Base-by-base conservation (phyloP, 2,888 invertebrate species). In the Imbricaverruca yamaguchii region DNA sequence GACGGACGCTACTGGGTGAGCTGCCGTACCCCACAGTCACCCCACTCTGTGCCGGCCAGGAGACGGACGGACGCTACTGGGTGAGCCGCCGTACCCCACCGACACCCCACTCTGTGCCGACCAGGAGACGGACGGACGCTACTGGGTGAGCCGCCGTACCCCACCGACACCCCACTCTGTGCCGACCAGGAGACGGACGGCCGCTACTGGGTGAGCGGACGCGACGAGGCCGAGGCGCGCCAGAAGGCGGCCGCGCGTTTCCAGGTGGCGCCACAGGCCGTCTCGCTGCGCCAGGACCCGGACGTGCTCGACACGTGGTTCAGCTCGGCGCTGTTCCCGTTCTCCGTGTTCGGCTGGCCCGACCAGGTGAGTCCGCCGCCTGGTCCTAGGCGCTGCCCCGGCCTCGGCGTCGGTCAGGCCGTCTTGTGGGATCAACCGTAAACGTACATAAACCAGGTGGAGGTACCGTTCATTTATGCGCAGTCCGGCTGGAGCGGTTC, bases 241-340 rank as follows among this genome's bases (percentile, higher is more conserved):
- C 85, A 88, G 65, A 97, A 96, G 86, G 98, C 98, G 0, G 91
- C 92, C 0, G 87, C 90, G 39, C 92, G 91, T 85, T 94, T 93
- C 85, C 88, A 88, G 15, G 90, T 91, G 7, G 87, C 90, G 4
- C 82, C 84, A 9, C 82, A 83, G 11, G 85, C 85, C 23, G 89
- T 93, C 82, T 87, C 86, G 55, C 88, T 94, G 15, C 87, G 89
- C 80, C 92, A 94, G 87, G 98, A 99, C 87, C 94, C 95, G 77
- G 99, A 99, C 89, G 99, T 99, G 0, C 88, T 99, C 83, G 99
- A 99, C 87, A 99, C 99, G 0, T 99, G 99, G 99, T 99, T 99
- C 89, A 98, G 98, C 0, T 95, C 98, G 0, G 98, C 93, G 0
- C 90, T 99, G 74, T 96, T 98, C 87, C 97, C 99, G 0, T 98